Conservation (phyloP, 2,797 vertebrate genomes). For the Brachymystax lenok region DNA sequence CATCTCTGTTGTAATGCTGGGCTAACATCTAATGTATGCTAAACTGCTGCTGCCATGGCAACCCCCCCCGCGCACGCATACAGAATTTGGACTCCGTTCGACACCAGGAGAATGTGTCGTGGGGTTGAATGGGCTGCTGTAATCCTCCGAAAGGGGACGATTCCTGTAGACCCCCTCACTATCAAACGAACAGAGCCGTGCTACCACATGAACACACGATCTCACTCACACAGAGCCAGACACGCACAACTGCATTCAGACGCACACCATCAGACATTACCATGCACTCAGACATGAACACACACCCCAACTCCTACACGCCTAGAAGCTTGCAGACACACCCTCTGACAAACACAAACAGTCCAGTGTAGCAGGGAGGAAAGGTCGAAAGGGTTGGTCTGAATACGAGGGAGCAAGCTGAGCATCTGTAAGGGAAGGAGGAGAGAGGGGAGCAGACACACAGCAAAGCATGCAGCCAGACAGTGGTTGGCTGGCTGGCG, state of each 20-base stretch:
- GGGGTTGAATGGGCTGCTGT: slow-evolving; percentile 46
- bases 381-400: background rate
- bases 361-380: background rate
- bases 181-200: background rate
- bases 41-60: slow-evolving; percentile 81
- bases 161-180: background rate
- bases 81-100: slow-evolving; percentile 59
- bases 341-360: background rate
- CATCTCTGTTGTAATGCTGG: slow-evolving; percentile 58
- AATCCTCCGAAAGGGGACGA: slow-evolving; percentile 49
- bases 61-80: slow-evolving; percentile 51
- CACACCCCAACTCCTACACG: slow-evolving; percentile 3
- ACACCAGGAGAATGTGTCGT: background rate
- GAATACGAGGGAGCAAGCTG: background rate
- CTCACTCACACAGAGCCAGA: no score
- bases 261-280: no score
- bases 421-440: background rate
- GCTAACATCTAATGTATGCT: slow-evolving; percentile 79
- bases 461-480: background rate
- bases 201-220: background rate
- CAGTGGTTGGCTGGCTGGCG: background rate
- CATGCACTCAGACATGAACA: no score
- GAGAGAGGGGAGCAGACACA: background rate
- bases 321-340: no score
- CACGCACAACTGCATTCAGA: no score